phyloP scores from a whole-genome alignment of 1,140 invertebrate genomes.

The roundworm (Caenorhabditis elegans) region DNA sequence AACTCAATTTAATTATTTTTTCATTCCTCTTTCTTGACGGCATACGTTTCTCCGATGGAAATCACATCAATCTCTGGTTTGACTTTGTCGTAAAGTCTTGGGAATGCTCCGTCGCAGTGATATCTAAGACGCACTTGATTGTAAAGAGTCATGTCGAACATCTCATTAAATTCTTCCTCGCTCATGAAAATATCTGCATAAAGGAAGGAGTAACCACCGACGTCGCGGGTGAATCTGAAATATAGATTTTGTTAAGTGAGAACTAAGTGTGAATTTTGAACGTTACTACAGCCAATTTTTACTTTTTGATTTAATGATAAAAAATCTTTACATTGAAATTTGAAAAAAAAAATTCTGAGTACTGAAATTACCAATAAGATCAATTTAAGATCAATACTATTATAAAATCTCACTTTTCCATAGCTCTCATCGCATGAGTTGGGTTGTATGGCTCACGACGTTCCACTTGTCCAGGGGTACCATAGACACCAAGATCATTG shows the following conservation, averaged over 20 bases:
- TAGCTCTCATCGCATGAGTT: slow-evolving; percentile 69
- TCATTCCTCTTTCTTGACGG: slow-evolving; percentile 33
- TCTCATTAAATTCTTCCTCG: slow-evolving; percentile 75
- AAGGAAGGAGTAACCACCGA: slow-evolving; percentile 74
- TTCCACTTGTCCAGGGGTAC: slow-evolving; percentile 71
- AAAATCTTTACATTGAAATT: too few species aligned
- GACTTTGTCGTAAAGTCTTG: slow-evolving; percentile 71
- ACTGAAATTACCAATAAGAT: neutral
- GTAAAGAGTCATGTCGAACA: slow-evolving; percentile 81
- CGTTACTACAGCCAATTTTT: too few species aligned
- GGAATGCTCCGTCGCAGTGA: slow-evolving; percentile 70
- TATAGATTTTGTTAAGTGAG: neutral
- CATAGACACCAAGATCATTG: slow-evolving; percentile 72
- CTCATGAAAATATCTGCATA: slow-evolving; percentile 81
- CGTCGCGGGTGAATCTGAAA: slow-evolving; percentile 69
- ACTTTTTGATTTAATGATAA: too few species aligned
- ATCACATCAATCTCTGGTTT: slow-evolving; percentile 76
- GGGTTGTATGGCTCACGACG: slow-evolving; percentile 70
- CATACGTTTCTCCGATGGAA: slow-evolving; percentile 68
- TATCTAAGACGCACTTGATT: slow-evolving; percentile 71
- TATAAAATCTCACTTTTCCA: slow-evolving; percentile 68
- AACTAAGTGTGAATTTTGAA: too few species aligned
- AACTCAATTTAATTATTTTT: too few species aligned
- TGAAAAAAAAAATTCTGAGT: neutral
- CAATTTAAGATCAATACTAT: neutral